Conservation (phyloP, 2,797 vertebrate genomes). For the Anguilla anguilla region DNA sequence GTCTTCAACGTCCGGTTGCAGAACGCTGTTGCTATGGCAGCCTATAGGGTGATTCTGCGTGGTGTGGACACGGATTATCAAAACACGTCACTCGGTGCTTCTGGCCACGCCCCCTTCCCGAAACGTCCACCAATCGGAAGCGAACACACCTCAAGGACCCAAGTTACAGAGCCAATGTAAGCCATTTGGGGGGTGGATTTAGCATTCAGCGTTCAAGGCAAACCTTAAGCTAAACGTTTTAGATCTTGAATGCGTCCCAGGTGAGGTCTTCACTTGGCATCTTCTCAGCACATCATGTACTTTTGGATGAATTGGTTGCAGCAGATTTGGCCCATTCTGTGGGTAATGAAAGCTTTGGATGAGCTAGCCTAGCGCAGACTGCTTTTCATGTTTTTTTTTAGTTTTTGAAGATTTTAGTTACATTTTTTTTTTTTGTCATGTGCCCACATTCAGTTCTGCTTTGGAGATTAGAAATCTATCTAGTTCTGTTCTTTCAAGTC, state of each 20-base stretch:
- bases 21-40: neutral
- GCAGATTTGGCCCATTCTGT: neutral
- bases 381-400: neutral
- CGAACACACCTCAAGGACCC: neutral
- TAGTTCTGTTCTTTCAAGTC: neutral
- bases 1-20: neutral
- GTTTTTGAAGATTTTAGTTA: neutral
- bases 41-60: neutral
- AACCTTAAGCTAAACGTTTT: neutral
- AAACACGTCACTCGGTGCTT: neutral
- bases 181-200: neutral
- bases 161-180: neutral
- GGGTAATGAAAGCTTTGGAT: neutral
- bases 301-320: neutral
- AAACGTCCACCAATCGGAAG: neutral
- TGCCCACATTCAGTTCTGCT: neutral
- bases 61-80: neutral
- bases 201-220: neutral
- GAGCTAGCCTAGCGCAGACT: neutral
- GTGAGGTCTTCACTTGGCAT: neutral
- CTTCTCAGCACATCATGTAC: neutral
- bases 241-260: neutral
- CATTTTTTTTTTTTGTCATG: neutral
- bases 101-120: neutral
- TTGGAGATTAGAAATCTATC: neutral